A percentile compares a stretch with the other conserved stretches of the same genome.
phyloP scores from a whole-genome alignment of 2,113 vertebrate genomes.

The Plotosus lineatus region DNA sequence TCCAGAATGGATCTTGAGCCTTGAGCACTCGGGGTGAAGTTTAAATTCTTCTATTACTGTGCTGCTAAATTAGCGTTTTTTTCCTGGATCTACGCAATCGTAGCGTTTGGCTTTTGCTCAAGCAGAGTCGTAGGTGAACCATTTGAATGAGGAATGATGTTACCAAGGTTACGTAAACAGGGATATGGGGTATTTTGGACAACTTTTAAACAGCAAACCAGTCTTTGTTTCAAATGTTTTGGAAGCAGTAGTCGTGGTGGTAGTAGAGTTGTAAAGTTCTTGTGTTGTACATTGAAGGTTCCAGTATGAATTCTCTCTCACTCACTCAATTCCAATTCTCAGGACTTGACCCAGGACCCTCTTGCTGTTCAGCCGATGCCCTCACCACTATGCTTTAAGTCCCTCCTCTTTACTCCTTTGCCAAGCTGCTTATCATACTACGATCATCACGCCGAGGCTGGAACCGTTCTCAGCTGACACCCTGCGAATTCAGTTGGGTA shows the following conservation, averaged over 20 bases:
- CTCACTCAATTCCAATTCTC: too few relatives aligned
- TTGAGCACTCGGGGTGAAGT: not conserved
- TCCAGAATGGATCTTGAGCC: not conserved
- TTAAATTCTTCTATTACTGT: not conserved
- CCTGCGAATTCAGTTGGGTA: too few relatives aligned
- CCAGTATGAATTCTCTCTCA: not conserved
- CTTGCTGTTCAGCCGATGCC: too few relatives aligned
- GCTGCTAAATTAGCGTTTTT: not conserved
- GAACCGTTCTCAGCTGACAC: too few relatives aligned
- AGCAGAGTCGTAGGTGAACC: slow-evolving; percentile 46
- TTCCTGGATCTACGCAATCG: not conserved
- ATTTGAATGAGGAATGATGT: slow-evolving; percentile 62
- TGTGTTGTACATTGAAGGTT: not conserved
- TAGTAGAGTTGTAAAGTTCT: not conserved
- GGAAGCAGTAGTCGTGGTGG: not conserved
- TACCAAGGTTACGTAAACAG: slow-evolving; percentile 62
- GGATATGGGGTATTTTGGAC: slow-evolving; percentile 1
- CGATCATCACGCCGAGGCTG: too few relatives aligned
- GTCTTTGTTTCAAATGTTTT: not conserved
- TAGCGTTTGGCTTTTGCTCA: slow-evolving; percentile 47
- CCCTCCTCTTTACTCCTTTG: too few relatives aligned
- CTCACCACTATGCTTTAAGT: too few relatives aligned
- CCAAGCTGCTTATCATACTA: too few relatives aligned
- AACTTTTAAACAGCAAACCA: not conserved
- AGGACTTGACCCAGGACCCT: too few relatives aligned